Conservation (phyloP, 2,888 invertebrate species). For the Hirtodrosophila alboralis region DNA sequence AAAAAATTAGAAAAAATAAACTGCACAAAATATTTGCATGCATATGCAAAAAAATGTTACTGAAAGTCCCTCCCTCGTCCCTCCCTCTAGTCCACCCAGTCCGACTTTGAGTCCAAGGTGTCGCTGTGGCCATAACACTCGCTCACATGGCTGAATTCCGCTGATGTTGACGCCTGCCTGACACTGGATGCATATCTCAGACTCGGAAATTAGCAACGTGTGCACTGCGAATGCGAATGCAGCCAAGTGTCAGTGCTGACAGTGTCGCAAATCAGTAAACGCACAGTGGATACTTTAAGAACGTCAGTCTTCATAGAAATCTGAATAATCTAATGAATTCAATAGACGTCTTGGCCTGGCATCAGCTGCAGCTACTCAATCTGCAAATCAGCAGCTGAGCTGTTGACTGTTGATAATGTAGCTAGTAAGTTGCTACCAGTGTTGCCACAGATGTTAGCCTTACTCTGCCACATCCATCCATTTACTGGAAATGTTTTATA, state of each 20-base stretch:
- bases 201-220: slow-evolving; percentile 49
- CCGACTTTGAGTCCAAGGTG: slow-evolving; percentile 20
- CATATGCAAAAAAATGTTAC: slow-evolving; percentile 67
- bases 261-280: slow-evolving; percentile 31
- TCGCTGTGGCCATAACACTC: slow-evolving; percentile 6
- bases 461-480: no score
- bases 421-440: slow-evolving; percentile 17
- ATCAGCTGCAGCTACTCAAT: slow-evolving; percentile 24
- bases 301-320: slow-evolving; percentile 12
- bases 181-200: slow-evolving; percentile 15
- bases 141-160: slow-evolving; percentile 48
- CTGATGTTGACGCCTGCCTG: slow-evolving; percentile 15
- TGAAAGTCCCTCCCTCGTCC: no score
- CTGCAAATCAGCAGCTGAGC: slow-evolving; percentile 27
- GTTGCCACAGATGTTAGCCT: slow-evolving; percentile 11
- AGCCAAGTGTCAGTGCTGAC: slow-evolving; percentile 21
- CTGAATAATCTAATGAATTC: slow-evolving; percentile 5
- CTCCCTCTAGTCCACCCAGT: no score
- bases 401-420: slow-evolving; percentile 37
- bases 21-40: slow-evolving; percentile 56
- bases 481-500: slow-evolving; percentile 39
- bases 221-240: slow-evolving; percentile 20
- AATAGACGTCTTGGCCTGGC: slow-evolving; percentile 2
- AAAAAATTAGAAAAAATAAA: no score
- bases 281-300: slow-evolving; percentile 5